Evolutionary conservation across 2,797 vertebrate genomes (phyloP).

Genomic region (Poeciliopsis paucimaculata): DNA sequence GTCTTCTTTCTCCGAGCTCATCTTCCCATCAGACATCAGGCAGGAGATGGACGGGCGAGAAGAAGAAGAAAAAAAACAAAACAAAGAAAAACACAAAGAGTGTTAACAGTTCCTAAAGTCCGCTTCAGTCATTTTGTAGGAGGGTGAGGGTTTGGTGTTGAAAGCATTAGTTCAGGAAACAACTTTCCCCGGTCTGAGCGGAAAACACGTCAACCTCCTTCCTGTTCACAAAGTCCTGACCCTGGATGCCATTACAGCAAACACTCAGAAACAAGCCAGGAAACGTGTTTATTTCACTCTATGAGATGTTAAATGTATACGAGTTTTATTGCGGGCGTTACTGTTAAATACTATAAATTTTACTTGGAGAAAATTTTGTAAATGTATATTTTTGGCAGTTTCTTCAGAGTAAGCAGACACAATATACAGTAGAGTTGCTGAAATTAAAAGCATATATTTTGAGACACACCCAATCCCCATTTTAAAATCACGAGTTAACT

Average conservation of each 20-base stretch:
- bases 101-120: not conserved
- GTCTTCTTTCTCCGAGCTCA: slow-evolving; percentile 52
- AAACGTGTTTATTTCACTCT: not conserved
- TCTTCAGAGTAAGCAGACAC: not conserved
- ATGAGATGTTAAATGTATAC: not conserved
- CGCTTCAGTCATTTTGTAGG: slow-evolving; percentile 17
- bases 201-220: slow-evolving; percentile 80
- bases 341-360: not conserved
- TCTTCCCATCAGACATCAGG: slow-evolving; percentile 34
- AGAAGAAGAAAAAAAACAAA: not conserved
- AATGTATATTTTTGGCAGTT: not conserved
- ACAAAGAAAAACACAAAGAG: not conserved
- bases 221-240: slow-evolving; percentile 54
- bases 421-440: not conserved
- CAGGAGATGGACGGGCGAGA: not conserved
- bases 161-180: slow-evolving; percentile 80
- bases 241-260: not conserved
- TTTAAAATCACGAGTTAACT: not conserved
- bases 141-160: slow-evolving; percentile 9
- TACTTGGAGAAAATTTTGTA: not conserved
- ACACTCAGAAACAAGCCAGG: not conserved
- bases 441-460: not conserved
- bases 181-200: slow-evolving; percentile 83
- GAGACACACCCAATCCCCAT: not conserved
- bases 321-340: not conserved